Evolutionary conservation across 2,888 invertebrate genomes (phyloP).

Genomic region (Rhingia campestris): DNA sequence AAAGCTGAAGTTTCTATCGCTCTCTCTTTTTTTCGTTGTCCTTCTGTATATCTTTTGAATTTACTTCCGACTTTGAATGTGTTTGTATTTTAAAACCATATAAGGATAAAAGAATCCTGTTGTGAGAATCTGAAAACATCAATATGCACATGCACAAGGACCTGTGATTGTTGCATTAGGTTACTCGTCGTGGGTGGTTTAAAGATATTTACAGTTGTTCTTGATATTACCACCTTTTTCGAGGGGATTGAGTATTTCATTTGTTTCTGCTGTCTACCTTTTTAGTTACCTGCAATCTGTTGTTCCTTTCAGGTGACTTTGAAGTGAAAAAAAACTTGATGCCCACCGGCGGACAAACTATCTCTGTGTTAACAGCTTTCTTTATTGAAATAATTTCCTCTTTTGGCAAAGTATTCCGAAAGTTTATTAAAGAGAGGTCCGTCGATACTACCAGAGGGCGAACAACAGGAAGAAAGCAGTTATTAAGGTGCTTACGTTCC

Average conservation of each 20-base stretch:
- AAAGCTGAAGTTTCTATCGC: conserved; percentile 17
- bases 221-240: neutral
- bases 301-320: conserved; percentile 44
- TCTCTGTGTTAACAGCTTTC: neutral
- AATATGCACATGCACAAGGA: neutral
- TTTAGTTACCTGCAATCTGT: neutral
- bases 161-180: conserved; percentile 37
- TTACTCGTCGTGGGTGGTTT: conserved; percentile 11
- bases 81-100: neutral
- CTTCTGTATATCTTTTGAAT: neutral
- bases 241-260: conserved; percentile 11
- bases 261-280: neutral
- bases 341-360: neutral
- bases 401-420: conserved; percentile 26
- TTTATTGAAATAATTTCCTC: conserved; percentile 20
- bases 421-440: conserved; percentile 10
- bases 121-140: conserved; percentile 2
- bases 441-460: neutral
- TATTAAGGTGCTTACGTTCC: conserved; percentile 28
- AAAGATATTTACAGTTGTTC: conserved; percentile 3
- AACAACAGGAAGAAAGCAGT: conserved; percentile 22
- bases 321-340: conserved; percentile 13
- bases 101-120: neutral
- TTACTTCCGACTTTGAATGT: neutral
- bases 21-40: neutral